A percentile compares a stretch with the other conserved stretches of the same genome.
Evolutionary conservation across 2,113 vertebrate genomes (phyloP).

Genomic region (Nansenia antarctica): DNA sequence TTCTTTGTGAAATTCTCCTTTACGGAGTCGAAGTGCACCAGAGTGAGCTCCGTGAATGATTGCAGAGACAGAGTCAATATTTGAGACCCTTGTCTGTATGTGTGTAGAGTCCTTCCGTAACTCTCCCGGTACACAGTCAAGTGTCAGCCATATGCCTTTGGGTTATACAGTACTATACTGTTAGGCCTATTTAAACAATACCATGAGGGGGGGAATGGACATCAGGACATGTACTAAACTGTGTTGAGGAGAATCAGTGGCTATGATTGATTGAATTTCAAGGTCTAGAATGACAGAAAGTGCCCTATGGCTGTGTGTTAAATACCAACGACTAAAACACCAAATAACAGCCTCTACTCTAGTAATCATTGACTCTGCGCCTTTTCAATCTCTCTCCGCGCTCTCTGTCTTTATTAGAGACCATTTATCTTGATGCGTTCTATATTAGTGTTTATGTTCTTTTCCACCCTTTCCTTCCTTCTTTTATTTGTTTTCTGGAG

Average conservation of each 20-base stretch:
- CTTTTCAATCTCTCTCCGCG: slow-evolving; percentile 20
- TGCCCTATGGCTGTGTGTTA: slow-evolving; percentile 45
- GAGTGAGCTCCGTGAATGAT: background rate
- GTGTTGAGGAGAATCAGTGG: slow-evolving; percentile 9
- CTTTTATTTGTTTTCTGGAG: slow-evolving; percentile 51
- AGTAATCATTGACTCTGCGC: slow-evolving; percentile 7
- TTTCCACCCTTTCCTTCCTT: slow-evolving; percentile 5
- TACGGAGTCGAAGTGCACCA: background rate
- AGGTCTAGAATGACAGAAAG: slow-evolving; percentile 36
- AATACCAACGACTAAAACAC: slow-evolving; percentile 45
- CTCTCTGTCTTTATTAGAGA: slow-evolving; percentile 56
- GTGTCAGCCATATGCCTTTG: no score
- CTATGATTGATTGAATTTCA: slow-evolving; percentile 15
- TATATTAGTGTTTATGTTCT: slow-evolving; percentile 5
- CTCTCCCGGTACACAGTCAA: background rate
- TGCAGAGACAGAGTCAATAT: slow-evolving; percentile 7
- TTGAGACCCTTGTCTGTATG: slow-evolving; percentile 1
- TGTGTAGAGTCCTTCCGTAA: background rate
- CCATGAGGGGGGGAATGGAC: no score
- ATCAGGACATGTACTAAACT: no score
- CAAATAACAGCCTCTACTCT: slow-evolving; percentile 33
- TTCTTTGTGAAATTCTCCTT: background rate
- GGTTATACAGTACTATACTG: no score
- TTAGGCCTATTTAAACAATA: no score
- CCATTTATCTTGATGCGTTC: slow-evolving; percentile 51